phyloP scores from a whole-genome alignment of 2,797 vertebrate species.

The Anas bahamensis region DNA sequence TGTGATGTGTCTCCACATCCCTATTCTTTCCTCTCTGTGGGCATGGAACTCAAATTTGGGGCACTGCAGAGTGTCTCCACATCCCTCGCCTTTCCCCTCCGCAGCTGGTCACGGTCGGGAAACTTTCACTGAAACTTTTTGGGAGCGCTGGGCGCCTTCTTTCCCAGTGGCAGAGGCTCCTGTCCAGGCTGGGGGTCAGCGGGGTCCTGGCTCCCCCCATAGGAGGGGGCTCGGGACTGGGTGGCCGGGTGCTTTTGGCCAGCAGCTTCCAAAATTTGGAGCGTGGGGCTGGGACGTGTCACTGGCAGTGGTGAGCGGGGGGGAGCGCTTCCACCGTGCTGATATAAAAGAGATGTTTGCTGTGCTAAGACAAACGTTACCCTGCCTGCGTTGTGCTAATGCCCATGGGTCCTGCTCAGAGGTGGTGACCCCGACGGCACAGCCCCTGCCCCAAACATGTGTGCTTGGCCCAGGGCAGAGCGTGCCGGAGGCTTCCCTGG shows the following conservation, averaged over 20 bases:
- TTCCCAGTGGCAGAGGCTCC: neutral
- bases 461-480: neutral
- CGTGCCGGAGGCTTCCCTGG: neutral
- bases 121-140: neutral
- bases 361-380: neutral
- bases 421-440: neutral
- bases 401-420: accelerated
- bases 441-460: neutral
- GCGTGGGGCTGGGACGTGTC: neutral
- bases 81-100: neutral
- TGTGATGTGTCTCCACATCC: no score
- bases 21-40: no score
- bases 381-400: neutral
- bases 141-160: accelerated
- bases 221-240: accelerated
- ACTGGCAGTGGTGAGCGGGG: no score
- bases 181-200: accelerated
- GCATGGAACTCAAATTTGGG: neutral
- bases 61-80: accelerated
- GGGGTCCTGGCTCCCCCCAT: neutral
- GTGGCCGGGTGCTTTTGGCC: neutral
- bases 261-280: neutral
- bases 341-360: neutral
- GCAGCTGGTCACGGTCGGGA: neutral
- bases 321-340: no score